Base-by-base conservation (phyloP, 2,797 vertebrate genomes). In the Kryptolebias ocellatus region DNA sequence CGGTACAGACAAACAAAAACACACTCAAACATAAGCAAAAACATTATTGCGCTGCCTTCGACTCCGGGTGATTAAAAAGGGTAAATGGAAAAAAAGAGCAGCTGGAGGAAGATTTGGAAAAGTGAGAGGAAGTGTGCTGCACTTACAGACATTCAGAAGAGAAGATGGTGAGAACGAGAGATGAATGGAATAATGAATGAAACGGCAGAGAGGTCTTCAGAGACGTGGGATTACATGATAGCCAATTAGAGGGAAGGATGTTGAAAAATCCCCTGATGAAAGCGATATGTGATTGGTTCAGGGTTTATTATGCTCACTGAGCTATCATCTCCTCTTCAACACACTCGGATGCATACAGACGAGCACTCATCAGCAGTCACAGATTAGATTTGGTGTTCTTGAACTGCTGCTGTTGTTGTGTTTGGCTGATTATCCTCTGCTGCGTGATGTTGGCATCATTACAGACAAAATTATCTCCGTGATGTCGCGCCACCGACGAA, bases 191-290 rank as follows among this genome's bases (percentile, higher is more conserved):
- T 56, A 67, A 80, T 44, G 72, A 77, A 71, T 65, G 81, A 68
- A 81, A 60, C 67, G 67, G 70, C 60, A 16, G 67, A 18, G 57
- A 59, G 53, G 71, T 82, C 87, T 83, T 63, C 2, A 29, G 88
- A 83, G 89, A 87, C 44, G 10, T 1, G 0, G 83, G 80, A 87
- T 91, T 89, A 90, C 89, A 87, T 81, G 87, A 84, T 83, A 82
- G 83, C 87, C 87, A 90, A 90, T 91, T 89, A 90, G 79, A 89
- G 76, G 3, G 1, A 67, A 74, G 79, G 87, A 84, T 87, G 80
- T 62, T 86, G 80, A 78, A 74, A 74, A 83, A 70, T 87, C 85
- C 85, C 83, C 67, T 63, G 85, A 89, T 90, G 76, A 90, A 90
- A 88, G 69, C 54, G 84, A 89, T 84, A 87, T 53, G 75, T 85